Base-by-base conservation (phyloP, 2,888 invertebrate species). In the Thereva nobilitata region DNA sequence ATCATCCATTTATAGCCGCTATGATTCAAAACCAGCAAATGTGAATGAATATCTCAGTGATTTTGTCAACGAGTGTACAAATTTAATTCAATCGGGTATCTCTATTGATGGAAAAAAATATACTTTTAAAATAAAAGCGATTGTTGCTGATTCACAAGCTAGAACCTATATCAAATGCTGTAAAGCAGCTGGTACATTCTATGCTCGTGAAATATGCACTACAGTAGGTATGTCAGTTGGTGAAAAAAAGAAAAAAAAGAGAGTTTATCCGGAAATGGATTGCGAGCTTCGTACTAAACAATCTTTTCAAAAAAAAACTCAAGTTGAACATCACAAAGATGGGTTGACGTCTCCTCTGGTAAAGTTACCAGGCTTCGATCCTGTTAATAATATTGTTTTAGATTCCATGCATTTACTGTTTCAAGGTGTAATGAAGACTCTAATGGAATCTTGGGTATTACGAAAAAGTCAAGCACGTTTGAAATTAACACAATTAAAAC, bases 201-300 rank as follows among this genome's bases (percentile, higher is more conserved):
- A 47, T 47, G 7, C 47, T 5, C 8, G 47, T 47, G 47, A 47
- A 10, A 47, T 4, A n/a, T 9, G 47, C 12, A 12, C 6, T 12
- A 5, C 10, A n/a, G 10, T 10, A 47, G 47, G n/a, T 12, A 47
- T 9, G 8, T 9, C 12, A n/a, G 47, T 9, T 5, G n/a, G 47
- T 10, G 5, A 47, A 12, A 5, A 47, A 4, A 47, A 3, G 12
- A 47, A 12, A 47, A 47, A 47, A 10, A 47, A 47, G 10, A 47
- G 47, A 47, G 47, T 47, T 8, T 47, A 47, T 47, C 47, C 47
- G 4, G 10, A 47, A 9, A n/a, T 47, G 10, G 10, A 47, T 47
- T 8, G 10, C 10, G 10, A 47, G 12, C 10, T 42, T 42, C 42
- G 42, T 23, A 23, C 23, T 23, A 47, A 10, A 10, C n/a, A 10